These are phyloP conservation scores for Leptocoma aspasia DNA, from an alignment of 2,113 vertebrate species.

Conservation along the genomic window DNA sequence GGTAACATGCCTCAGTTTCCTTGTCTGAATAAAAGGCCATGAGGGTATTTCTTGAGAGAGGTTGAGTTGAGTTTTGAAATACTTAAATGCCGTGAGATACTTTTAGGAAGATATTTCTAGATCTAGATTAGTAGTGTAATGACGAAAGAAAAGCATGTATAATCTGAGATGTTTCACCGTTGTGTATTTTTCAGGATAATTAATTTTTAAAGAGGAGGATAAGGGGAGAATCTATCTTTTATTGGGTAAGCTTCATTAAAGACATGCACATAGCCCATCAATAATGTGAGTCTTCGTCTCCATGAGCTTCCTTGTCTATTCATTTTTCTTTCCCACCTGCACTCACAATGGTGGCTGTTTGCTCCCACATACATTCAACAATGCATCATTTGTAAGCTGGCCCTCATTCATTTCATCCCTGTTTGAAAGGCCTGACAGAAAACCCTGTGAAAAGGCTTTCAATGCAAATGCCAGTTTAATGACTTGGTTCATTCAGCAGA, in stretches of 20 bases:
- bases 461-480: slow-evolving; percentile 77
- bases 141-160: not conserved
- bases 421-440: slow-evolving; percentile 76
- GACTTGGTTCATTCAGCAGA: slow-evolving; percentile 76
- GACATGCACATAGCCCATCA: not conserved
- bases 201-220: not conserved
- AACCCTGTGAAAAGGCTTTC: slow-evolving; percentile 72
- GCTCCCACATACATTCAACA: slow-evolving; percentile 72
- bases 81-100: not conserved
- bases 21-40: not conserved
- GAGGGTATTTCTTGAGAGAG: not conserved
- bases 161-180: not conserved
- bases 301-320: slow-evolving; percentile 73
- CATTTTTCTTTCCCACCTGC: slow-evolving; percentile 79
- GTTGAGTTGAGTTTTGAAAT: not conserved
- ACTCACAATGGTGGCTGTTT: slow-evolving; percentile 73
- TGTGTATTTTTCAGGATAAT: not conserved
- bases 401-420: slow-evolving; percentile 66
- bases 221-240: slow-evolving; percentile 31
- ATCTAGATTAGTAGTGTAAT: not conserved
- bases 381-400: slow-evolving; percentile 74
- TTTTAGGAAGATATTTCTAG: not conserved
- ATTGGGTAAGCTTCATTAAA: slow-evolving; percentile 50
- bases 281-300: slow-evolving; percentile 61
- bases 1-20: not conserved